Base-by-base conservation (phyloP, 2,888 invertebrate species). In the Geotrupes spiniger region DNA sequence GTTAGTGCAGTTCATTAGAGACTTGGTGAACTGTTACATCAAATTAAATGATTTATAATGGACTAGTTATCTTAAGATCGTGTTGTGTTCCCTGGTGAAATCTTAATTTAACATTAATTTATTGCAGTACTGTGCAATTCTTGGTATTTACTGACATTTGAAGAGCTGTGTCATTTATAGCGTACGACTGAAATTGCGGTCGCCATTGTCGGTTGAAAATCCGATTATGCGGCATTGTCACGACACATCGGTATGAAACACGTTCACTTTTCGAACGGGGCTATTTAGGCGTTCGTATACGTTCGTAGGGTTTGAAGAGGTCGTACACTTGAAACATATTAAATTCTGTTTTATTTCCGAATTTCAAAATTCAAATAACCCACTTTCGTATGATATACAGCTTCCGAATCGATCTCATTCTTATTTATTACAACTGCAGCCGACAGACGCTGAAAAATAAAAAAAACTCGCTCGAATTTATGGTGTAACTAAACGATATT, bases 81-180 rank as follows among this genome's bases (percentile, higher is more conserved):
- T n/a, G n/a, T n/a, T n/a, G n/a, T n/a, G n/a, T n/a, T n/a, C n/a
- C n/a, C n/a, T n/a, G n/a, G n/a, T n/a, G n/a, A n/a, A n/a, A n/a
- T n/a, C n/a, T n/a, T n/a, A n/a, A n/a, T n/a, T n/a, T n/a, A n/a
- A n/a, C 36, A 11, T 36, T 36, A 36, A 36, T 36, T 36, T 11
- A 36, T 15, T 36, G 36, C 36, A 10, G 14, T 14, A 16, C n/a
- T 15, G 16, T 36, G n/a, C n/a, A 36, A 14, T 14, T 12, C 36
- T 36, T 36, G 36, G 36, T 36, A 36, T 36, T 36, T 36, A 36
- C 4, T 36, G 36, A 36, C 36, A 36, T 38, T 38, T 38, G 2
- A 17, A 38, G 25, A 38, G 17, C 14, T 14, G 25, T 10, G 11
- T 33, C 33, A 10, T 33, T 33, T 14, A 33, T 33, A 14, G 33